Conservation (phyloP, 2,888 invertebrate species). For the Sesia bembeciformis region DNA sequence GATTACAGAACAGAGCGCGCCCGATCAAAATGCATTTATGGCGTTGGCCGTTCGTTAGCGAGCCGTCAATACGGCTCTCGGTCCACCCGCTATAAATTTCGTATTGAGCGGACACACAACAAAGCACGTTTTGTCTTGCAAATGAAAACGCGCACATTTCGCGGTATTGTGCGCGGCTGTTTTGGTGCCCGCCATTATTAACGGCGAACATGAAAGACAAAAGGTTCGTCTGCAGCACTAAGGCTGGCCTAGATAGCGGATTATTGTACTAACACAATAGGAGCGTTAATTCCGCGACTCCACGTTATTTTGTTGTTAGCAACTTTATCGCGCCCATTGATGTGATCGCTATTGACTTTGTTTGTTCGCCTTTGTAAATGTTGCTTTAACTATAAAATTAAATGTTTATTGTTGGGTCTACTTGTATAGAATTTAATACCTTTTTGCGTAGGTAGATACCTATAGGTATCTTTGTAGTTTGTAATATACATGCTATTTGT, state of each 20-base stretch:
- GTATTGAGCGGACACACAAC: constrained; percentile 73
- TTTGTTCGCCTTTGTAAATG: neutral
- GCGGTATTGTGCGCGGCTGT: constrained; percentile 74
- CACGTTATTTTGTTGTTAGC: constrained; percentile 71
- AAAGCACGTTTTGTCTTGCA: constrained; percentile 75
- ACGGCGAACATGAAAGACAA: constrained; percentile 75
- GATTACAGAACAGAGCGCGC: constrained; percentile 1
- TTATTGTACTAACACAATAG: constrained; percentile 75
- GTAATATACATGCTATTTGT: too few relatives aligned
- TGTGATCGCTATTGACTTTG: constrained; percentile 39
- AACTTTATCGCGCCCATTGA: constrained; percentile 70
- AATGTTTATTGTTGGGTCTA: too few relatives aligned
- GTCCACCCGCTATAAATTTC: constrained; percentile 71
- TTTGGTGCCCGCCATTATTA: constrained; percentile 74
- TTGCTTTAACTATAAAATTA: too few relatives aligned
- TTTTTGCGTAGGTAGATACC: too few relatives aligned
- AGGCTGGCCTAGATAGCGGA: constrained; percentile 74
- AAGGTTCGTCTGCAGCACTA: constrained; percentile 74
- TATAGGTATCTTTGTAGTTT: too few relatives aligned
- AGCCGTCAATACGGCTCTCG: constrained; percentile 64
- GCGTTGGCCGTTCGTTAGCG: constrained; percentile 62
- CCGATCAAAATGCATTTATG: constrained; percentile 66
- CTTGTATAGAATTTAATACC: too few relatives aligned
- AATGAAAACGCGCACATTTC: constrained; percentile 75
- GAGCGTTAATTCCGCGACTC: constrained; percentile 71